Evolutionary conservation across 2,888 invertebrate species (phyloP), one percentile per base, ranked within the genome.

Genomic region (Lissonota sp.): DNA sequence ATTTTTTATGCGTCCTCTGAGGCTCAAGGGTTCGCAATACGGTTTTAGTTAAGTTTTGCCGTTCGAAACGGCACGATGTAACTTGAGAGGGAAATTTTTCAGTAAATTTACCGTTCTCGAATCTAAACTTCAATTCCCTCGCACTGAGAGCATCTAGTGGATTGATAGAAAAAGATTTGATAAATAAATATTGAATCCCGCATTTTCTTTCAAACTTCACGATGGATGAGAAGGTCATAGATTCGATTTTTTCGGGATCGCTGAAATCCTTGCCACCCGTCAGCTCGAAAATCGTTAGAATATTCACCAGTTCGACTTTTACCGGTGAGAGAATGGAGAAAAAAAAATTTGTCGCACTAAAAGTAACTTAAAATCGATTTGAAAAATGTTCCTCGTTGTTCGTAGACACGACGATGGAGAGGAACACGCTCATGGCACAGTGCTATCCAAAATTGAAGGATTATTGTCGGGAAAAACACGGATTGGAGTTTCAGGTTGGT

Each of bases 221-320:
- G 80, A 98, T 98, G 98, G 98, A 98, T 91, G 98, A 98, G 93
- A 94, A 96, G 81, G 97, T 97, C 0, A 96, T 98, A 44, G 98
- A 98, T 92, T 95, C 97, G 72, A 98, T 98, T 89, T 98, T 98
- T 93, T 95, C 95, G 40, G 98, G 98, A 26, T 97, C 97, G 0
- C 93, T 98, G 86, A 97, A 97, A 91, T 95, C 96, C 66, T 93
- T 99, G 86, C 99, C 99, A 0, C 97, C 98, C 0, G 98, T 99
- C 84, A 98, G 98, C 93, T 99, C 99, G 55, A 99, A 99, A 94
- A 98, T 99, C 90, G 99, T 99, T 39, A 95, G 99, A 86, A 99
- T 99, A 88, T 99, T 99, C 92, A 99, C 99, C 81, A 99, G 98
- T 90, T 99, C 99, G 0, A 99, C 99, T 0, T 99, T 99, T 90